Percentiles rank a stretch among this genome's conserved stretches.
Conservation (phyloP, 2,797 vertebrate species). For the Harpagifer antarcticus region DNA sequence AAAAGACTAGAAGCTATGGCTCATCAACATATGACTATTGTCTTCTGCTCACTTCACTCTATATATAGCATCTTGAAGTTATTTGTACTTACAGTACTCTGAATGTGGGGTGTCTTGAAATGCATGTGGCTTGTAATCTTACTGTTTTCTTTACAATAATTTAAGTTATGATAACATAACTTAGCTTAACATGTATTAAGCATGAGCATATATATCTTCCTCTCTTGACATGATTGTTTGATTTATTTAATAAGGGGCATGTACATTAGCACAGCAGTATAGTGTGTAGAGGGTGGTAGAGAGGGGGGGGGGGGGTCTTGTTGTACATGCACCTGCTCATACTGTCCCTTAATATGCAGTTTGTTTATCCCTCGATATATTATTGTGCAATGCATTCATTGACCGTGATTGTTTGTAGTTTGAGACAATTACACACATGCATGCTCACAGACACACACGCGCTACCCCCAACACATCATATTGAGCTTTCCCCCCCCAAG, state of each 20-base stretch:
- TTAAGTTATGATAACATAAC: no score
- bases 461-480: background rate
- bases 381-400: background rate
- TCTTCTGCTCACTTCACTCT: no score
- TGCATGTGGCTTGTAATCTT: no score
- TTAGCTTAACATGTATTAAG: no score
- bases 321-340: background rate
- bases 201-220: background rate
- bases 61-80: no score
- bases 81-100: no score
- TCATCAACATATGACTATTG: no score
- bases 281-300: background rate
- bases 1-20: no score
- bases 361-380: background rate
- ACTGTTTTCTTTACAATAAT: no score
- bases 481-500: conserved; percentile 5
- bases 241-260: background rate
- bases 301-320: background rate
- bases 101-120: no score
- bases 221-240: background rate
- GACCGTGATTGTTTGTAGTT: background rate
- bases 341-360: background rate
- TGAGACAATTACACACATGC: background rate
- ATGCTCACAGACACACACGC: conserved; percentile 11
- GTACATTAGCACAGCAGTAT: rapidly evolving